A percentile compares a stretch with the other conserved stretches of the same genome.
These are phyloP conservation scores for Cebidichthys violaceus DNA, from an alignment of 2,113 vertebrate genomes.

Conservation along the genomic window DNA sequence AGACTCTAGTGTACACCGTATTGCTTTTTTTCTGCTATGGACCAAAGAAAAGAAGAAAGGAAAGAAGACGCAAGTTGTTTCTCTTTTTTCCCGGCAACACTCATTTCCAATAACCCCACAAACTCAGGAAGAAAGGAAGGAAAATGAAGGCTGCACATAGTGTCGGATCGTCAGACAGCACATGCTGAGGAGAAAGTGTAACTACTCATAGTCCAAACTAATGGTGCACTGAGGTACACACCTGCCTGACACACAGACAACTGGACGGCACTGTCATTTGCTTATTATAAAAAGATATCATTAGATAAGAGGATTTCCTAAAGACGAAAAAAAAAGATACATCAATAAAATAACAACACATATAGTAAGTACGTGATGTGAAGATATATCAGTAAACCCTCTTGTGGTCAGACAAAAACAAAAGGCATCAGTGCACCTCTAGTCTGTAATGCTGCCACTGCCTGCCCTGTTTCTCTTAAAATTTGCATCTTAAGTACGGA, in stretches of 20 bases:
- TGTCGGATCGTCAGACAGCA: constrained; percentile 28
- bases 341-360: neutral
- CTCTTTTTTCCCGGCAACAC: constrained; percentile 40
- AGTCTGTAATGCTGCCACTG: constrained; percentile 21
- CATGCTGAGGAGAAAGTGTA: constrained; percentile 12
- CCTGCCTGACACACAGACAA: constrained; percentile 9
- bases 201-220: constrained; percentile 31
- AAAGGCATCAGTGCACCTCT: constrained; percentile 41
- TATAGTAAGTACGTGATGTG: neutral
- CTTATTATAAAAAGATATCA: constrained; percentile 6
- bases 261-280: constrained; percentile 14
- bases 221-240: constrained; percentile 30
- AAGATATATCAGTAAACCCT: neutral
- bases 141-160: constrained; percentile 12
- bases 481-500: constrained; percentile 17
- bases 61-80: constrained; percentile 28
- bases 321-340: neutral
- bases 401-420: neutral
- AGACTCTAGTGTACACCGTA: constrained; percentile 35
- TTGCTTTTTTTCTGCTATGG: constrained; percentile 43
- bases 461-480: constrained; percentile 37
- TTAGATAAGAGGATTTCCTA: neutral
- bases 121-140: constrained; percentile 66
- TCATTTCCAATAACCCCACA: constrained; percentile 32
- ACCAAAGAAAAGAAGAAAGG: constrained; percentile 19